A percentile compares a stretch with the other conserved stretches of the same genome.
These are phyloP conservation scores for Argopecten irradians DNA, from an alignment of 1,140 invertebrate genomes.

Conservation along the genomic window DNA sequence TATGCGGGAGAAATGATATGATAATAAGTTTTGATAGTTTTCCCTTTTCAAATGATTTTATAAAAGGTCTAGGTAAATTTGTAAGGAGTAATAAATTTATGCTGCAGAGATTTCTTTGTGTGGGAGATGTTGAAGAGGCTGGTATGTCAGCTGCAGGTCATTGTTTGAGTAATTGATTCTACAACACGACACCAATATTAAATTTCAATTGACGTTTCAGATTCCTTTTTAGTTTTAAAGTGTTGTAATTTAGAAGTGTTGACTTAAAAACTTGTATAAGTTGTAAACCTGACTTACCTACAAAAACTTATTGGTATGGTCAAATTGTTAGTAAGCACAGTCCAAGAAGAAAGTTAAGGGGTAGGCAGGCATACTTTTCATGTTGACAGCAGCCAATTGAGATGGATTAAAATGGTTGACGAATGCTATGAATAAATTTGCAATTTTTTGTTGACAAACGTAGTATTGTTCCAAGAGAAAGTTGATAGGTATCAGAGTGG, in stretches of 20 bases:
- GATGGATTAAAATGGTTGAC: slow-evolving; percentile 2
- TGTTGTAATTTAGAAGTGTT: neutral
- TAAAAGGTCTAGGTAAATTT: neutral
- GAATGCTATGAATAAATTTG: slow-evolving; percentile 18
- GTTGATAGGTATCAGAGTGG: neutral
- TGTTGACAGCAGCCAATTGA: neutral
- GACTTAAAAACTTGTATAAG: neutral
- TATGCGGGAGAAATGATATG: neutral
- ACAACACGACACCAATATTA: slow-evolving; percentile 2
- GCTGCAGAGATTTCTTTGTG: neutral
- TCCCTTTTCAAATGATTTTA: neutral
- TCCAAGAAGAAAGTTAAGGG: neutral
- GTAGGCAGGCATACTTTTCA: neutral
- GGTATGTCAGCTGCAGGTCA: neutral
- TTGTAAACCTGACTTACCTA: neutral
- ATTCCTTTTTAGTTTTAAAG: slow-evolving; percentile 1
- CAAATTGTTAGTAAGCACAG: neutral
- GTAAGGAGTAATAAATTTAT: neutral
- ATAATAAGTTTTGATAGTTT: neutral
- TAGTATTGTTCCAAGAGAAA: neutral
- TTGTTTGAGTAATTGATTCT: slow-evolving; percentile 8
- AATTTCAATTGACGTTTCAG: neutral
- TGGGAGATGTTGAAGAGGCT: neutral
- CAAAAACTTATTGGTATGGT: neutral
- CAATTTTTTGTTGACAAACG: slow-evolving; percentile 17